These are phyloP conservation scores for Zaprionus vittiger DNA, from an alignment of 1,140 invertebrate species.

Conservation along the genomic window DNA sequence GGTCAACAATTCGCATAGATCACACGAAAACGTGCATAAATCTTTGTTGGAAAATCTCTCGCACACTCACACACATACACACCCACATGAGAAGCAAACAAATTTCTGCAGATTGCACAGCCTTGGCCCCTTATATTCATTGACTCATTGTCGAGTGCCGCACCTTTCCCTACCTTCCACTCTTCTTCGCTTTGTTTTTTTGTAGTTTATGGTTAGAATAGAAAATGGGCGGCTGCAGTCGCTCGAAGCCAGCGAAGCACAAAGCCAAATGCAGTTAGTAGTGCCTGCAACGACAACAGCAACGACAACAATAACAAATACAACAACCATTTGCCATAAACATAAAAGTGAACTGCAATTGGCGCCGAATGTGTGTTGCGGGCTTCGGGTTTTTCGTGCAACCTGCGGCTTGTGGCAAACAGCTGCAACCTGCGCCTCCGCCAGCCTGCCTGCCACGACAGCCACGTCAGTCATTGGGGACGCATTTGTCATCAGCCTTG, in stretches of 20 bases:
- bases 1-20: slow-evolving; percentile 41
- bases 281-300: slow-evolving; percentile 30
- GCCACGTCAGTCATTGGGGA: slow-evolving; percentile 58
- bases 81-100: slow-evolving; percentile 18
- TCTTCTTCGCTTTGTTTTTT: slow-evolving; percentile 1
- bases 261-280: slow-evolving; percentile 55
- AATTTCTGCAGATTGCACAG: slow-evolving; percentile 27
- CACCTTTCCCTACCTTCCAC: not conserved
- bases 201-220: slow-evolving; percentile 25
- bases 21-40: slow-evolving; percentile 50
- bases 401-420: slow-evolving; percentile 5
- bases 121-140: slow-evolving; percentile 37
- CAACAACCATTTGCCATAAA: slow-evolving; percentile 57
- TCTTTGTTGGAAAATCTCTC: slow-evolving; percentile 28
- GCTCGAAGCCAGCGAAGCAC: slow-evolving; percentile 27
- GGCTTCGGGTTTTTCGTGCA: slow-evolving; percentile 20
- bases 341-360: slow-evolving; percentile 54
- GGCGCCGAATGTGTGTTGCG: slow-evolving; percentile 50
- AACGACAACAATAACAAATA: not conserved
- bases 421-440: slow-evolving; percentile 11
- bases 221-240: slow-evolving; percentile 1
- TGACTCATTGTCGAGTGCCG: slow-evolving; percentile 1
- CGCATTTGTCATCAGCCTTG: slow-evolving; percentile 63
- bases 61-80: not conserved
- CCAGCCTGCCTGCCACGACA: slow-evolving; percentile 1